Percentiles rank a stretch among this genome's conserved stretches.
phyloP scores from a whole-genome alignment of 2,113 vertebrate species.

The Nanorana parkeri region DNA sequence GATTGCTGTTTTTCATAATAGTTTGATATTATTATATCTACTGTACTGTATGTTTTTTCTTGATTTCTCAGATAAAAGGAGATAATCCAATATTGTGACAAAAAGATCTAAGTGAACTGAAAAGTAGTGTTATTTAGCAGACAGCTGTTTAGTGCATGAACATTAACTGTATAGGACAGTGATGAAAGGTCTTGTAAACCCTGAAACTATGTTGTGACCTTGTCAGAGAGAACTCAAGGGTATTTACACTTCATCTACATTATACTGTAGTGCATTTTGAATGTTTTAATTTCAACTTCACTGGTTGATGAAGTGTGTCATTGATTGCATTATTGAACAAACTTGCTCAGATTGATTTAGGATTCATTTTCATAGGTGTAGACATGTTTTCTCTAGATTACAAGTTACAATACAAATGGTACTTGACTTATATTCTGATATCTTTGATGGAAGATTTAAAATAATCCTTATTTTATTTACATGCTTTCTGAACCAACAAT shows the following conservation, averaged over 20 bases:
- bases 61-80: too few species aligned
- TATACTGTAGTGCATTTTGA: constrained; percentile 26
- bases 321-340: constrained; percentile 45
- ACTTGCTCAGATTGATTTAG: constrained; percentile 33
- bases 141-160: constrained; percentile 29
- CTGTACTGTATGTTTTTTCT: too few species aligned
- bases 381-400: constrained; percentile 38
- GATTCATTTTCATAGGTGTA: constrained; percentile 33
- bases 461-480: background rate
- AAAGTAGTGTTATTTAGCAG: constrained; percentile 23
- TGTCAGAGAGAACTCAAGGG: constrained; percentile 42
- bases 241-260: constrained; percentile 48
- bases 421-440: background rate
- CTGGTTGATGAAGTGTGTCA: constrained; percentile 25
- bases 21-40: too few species aligned
- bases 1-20: too few species aligned
- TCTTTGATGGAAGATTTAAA: constrained; percentile 11
- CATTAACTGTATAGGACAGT: constrained; percentile 40
- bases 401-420: constrained; percentile 41
- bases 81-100: background rate
- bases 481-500: background rate
- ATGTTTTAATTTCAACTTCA: constrained; percentile 10
- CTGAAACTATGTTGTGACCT: constrained; percentile 50
- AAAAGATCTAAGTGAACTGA: background rate
- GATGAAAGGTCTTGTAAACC: constrained; percentile 39